Evolutionary conservation across 2,888 invertebrate species (phyloP), one percentile per base, ranked within the genome.

Genomic region (Mayetiola destructor): DNA sequence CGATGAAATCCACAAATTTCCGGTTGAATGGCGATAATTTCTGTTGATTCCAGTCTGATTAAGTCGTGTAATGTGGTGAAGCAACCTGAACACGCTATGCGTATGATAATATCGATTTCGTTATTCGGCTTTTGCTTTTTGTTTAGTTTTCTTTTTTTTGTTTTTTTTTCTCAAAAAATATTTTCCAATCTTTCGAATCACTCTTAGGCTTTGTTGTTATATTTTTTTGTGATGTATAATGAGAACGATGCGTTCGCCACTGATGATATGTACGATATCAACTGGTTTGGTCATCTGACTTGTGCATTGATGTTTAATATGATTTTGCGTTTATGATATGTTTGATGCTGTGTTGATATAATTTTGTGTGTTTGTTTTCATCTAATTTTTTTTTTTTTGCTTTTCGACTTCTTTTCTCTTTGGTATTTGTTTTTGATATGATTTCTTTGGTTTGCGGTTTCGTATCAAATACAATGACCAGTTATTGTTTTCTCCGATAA

Each of bases 211-310:
- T 48, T 48, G 27, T 48, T 48, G 48, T 48, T 48, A n/a, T n/a
- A n/a, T n/a, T 48, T 48, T 48, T 23, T 27, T 48, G 48, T 48
- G 48, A 48, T 48, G 27, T 48, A 27, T 48, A 27, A 27, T 48
- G n/a, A n/a, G n/a, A n/a, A n/a, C n/a, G n/a, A n/a, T n/a, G n/a
- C n/a, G n/a, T n/a, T n/a, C n/a, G n/a, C n/a, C n/a, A n/a, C n/a
- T n/a, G n/a, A n/a, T n/a, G n/a, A n/a, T n/a, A n/a, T n/a, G n/a
- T n/a, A n/a, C n/a, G n/a, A n/a, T n/a, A n/a, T n/a, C n/a, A n/a
- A n/a, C n/a, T n/a, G n/a, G 48, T 48, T 27, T 48, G 48, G 48
- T 48, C 48, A 48, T 48, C 29, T 48, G 48, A 48, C 27, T 48
- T 27, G 18, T 20, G 48, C n/a, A 6, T n/a, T 8, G 48, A 9